phyloP scores from a whole-genome alignment of 2,797 vertebrate species.

The Lophotriccus pileatus region DNA sequence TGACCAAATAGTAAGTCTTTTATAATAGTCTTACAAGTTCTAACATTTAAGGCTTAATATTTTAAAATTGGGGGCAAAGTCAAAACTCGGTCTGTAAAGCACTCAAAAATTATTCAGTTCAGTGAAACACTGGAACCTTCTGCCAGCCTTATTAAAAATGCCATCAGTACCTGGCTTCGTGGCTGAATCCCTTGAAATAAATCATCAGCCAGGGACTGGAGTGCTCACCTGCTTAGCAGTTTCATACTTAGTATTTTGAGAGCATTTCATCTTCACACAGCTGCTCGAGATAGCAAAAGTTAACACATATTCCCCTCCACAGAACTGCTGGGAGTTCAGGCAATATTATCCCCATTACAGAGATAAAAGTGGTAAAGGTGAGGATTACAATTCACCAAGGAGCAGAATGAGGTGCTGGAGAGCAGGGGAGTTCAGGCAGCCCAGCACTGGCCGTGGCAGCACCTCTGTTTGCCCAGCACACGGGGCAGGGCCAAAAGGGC shows the following conservation, averaged over 20 bases:
- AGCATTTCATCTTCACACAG: not conserved
- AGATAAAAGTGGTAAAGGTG: not conserved
- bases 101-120: not conserved
- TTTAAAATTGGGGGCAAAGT: not conserved
- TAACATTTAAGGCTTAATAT: not conserved
- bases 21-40: not conserved
- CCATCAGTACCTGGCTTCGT: not conserved
- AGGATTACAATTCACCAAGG: not conserved
- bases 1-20: not conserved
- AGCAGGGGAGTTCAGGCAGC: not conserved
- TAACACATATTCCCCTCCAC: not conserved
- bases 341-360: not conserved
- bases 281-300: not conserved
- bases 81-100: not conserved
- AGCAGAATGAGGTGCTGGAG: not conserved
- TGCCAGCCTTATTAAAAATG: conserved; percentile 3
- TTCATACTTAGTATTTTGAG: not conserved
- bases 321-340: not conserved
- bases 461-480: not conserved
- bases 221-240: not conserved
- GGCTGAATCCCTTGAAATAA: not conserved
- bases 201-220: not conserved
- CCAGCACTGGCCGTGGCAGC: not conserved
- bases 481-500: not conserved
- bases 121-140: not conserved